Evolutionary conservation across 2,797 vertebrate genomes (phyloP).

Genomic region (Rhynchonycteris naso): DNA sequence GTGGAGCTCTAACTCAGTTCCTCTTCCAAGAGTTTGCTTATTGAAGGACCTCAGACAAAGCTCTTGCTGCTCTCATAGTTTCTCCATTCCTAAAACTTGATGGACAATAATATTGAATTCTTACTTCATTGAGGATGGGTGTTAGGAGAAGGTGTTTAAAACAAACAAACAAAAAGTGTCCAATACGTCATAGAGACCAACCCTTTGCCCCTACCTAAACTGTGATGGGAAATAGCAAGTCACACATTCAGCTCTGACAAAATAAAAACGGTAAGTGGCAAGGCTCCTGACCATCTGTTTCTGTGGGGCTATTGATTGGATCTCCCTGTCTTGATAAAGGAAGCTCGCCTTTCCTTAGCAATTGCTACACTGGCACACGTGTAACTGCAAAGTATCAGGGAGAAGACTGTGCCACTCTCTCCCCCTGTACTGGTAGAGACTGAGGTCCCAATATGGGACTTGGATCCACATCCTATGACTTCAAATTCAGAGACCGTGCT

Average conservation of each 20-base stretch:
- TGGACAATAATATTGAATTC: neutral
- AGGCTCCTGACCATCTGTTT: neutral
- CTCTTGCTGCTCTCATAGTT: neutral
- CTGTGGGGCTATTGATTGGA: neutral
- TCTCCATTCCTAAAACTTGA: neutral
- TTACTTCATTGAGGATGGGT: neutral
- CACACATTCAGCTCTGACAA: neutral
- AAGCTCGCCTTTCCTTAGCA: neutral
- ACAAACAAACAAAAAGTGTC: neutral
- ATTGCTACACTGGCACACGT: too few species aligned
- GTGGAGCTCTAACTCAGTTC: neutral
- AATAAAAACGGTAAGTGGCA: neutral
- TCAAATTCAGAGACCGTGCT: neutral
- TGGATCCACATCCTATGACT: neutral
- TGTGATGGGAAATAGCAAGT: neutral
- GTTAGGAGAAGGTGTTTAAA: neutral
- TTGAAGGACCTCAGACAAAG: neutral
- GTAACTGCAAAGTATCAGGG: neutral
- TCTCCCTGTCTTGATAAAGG: neutral
- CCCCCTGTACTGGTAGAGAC: neutral
- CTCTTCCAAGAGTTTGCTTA: neutral
- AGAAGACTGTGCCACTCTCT: neutral
- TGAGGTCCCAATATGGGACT: neutral
- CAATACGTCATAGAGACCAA: neutral
- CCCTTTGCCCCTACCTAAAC: neutral